Percentiles rank a stretch among this genome's conserved stretches.
phyloP scores from a whole-genome alignment of 64 coral and sea anemone species.

The Actinia tenebrosa region DNA sequence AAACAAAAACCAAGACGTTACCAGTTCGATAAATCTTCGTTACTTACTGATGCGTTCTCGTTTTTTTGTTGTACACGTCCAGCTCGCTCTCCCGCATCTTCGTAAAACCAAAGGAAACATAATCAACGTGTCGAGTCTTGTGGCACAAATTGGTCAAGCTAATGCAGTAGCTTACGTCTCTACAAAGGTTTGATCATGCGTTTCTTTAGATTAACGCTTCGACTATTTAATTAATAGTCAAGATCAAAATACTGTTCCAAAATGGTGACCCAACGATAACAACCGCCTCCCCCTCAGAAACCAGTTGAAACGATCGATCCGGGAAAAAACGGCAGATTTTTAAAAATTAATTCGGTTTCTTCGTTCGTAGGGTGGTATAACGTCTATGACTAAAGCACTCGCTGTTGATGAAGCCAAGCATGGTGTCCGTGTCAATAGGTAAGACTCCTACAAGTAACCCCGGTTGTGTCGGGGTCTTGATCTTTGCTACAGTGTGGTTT shows the following conservation, averaged over 20 bases:
- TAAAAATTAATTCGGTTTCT: neutral
- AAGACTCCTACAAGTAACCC: neutral
- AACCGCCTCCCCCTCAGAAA: too few species aligned
- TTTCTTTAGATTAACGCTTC: too few species aligned
- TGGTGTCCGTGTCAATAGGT: slow-evolving; percentile 93
- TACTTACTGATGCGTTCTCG: neutral
- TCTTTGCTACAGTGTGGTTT: too few species aligned
- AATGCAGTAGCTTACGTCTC: slow-evolving; percentile 83
- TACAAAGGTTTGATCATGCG: slow-evolving; percentile 47
- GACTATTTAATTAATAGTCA: too few species aligned
- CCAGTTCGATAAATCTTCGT: too few species aligned
- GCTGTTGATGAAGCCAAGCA: slow-evolving; percentile 89
- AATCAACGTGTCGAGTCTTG: slow-evolving; percentile 91
- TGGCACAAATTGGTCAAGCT: slow-evolving; percentile 69
- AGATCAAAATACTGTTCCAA: too few species aligned
- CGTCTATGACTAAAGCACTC: slow-evolving; percentile 84
- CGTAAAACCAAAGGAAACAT: slow-evolving; percentile 92
- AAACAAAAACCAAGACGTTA: too few species aligned
- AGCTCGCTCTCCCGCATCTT: slow-evolving; percentile 78
- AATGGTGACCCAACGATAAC: too few species aligned
- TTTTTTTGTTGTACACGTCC: neutral
- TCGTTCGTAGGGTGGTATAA: slow-evolving; percentile 65
- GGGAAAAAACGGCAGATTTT: too few species aligned
- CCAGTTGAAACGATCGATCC: too few species aligned
- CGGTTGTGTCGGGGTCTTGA: too few species aligned